A percentile compares a stretch with the other conserved stretches of the same genome.
These are phyloP conservation scores for Sipha flava DNA, from an alignment of 1,140 invertebrate genomes.

Conservation along the genomic window DNA sequence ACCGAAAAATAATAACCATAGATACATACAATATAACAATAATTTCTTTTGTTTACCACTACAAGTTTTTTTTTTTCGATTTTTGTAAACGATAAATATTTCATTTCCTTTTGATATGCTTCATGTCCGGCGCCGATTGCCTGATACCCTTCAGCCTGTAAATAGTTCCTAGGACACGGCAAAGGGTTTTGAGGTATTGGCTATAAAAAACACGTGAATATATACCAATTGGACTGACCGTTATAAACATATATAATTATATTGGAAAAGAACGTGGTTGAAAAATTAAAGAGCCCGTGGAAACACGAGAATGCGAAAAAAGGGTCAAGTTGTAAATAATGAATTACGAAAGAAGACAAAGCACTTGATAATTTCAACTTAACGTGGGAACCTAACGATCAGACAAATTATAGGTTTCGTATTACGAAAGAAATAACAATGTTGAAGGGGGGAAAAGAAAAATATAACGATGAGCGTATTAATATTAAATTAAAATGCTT, in stretches of 20 bases:
- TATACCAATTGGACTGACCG: background rate
- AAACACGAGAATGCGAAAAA: background rate
- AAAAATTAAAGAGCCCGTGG: conserved; percentile 10
- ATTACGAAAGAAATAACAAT: background rate
- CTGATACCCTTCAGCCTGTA: background rate
- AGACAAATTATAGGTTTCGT: conserved; percentile 16
- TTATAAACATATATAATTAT: background rate
- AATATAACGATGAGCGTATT: background rate
- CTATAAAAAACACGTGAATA: background rate
- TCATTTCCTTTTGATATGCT: background rate
- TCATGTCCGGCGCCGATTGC: background rate
- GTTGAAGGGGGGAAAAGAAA: background rate
- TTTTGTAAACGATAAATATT: background rate
- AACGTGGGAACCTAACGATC: background rate
- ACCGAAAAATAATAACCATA: background rate
- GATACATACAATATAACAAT: background rate
- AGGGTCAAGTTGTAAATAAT: conserved; percentile 9
- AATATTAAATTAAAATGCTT: background rate
- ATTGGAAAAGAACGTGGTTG: background rate
- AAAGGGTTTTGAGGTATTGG: background rate
- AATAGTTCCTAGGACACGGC: background rate
- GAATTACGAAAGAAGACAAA: conserved; percentile 5
- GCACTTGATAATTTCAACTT: background rate
- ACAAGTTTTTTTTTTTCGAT: background rate
- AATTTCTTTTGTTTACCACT: background rate